Conservation (phyloP, 2,113 vertebrate genomes). For the Columba livia region DNA sequence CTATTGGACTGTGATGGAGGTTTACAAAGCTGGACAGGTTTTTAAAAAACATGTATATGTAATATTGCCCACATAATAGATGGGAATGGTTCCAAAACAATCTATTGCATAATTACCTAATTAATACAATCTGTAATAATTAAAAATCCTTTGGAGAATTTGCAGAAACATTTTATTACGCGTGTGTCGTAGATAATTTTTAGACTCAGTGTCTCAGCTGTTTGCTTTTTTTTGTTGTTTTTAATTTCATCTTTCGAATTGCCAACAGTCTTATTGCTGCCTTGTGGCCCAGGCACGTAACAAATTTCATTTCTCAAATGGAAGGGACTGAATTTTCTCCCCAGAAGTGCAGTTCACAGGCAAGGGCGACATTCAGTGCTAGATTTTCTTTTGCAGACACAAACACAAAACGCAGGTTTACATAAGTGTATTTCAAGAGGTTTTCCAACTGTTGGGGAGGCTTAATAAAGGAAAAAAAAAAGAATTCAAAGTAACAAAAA, state of each 20-base stretch:
- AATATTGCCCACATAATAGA: conserved; percentile 52
- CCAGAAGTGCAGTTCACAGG: conserved; percentile 3
- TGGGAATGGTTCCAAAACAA: conserved; percentile 58
- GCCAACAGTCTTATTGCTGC: conserved; percentile 63
- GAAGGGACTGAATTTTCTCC: background rate
- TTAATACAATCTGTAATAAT: conserved; percentile 75
- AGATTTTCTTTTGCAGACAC: background rate
- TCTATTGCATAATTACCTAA: conserved; percentile 70
- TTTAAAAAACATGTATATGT: background rate
- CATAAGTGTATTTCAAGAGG: background rate
- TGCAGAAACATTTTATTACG: conserved; percentile 36
- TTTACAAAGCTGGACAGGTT: background rate
- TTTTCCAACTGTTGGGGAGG: background rate
- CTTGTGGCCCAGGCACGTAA: conserved; percentile 57
- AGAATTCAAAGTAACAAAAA: background rate
- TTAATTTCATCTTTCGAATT: conserved; percentile 68
- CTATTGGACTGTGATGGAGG: background rate
- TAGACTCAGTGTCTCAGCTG: conserved; percentile 48
- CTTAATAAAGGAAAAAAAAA: background rate
- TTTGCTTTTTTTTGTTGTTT: conserved; percentile 53
- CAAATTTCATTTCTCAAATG: conserved; percentile 65
- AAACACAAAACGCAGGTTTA: background rate
- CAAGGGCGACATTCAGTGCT: background rate
- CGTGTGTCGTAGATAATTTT: conserved; percentile 41
- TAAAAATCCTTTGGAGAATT: conserved; percentile 72